Percentiles rank a stretch among this genome's conserved stretches.
These are phyloP conservation scores for Carpatolechia fugitivella DNA, from an alignment of 2,888 invertebrate species.

Conservation along the genomic window DNA sequence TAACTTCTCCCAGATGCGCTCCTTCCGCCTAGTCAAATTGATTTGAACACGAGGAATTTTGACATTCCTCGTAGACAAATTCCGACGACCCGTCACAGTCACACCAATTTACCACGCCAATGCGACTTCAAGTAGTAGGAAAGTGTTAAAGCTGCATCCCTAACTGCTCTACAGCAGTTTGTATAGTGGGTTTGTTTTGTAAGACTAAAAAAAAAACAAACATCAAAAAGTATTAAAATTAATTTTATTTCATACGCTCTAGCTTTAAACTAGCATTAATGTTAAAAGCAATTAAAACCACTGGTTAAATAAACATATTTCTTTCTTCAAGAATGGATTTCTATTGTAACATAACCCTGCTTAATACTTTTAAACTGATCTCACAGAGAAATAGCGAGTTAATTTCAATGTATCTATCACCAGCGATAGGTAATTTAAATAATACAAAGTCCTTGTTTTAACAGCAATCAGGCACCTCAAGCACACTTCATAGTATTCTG, in stretches of 20 bases:
- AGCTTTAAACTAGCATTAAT: slow-evolving; percentile 20
- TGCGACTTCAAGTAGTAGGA: no score
- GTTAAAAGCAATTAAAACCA: slow-evolving; percentile 18
- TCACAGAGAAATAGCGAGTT: background rate
- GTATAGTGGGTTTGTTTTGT: no score
- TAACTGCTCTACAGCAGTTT: no score
- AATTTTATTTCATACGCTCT: slow-evolving; percentile 23
- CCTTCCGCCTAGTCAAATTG: no score
- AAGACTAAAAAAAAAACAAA: slow-evolving; percentile 4
- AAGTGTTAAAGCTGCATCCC: no score
- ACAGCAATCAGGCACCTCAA: slow-evolving; percentile 34
- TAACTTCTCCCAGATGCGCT: no score
- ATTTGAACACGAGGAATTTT: no score
- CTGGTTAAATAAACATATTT: slow-evolving; percentile 12
- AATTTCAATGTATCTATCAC: background rate
- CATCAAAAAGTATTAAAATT: slow-evolving; percentile 20
- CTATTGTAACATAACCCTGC: slow-evolving; percentile 9
- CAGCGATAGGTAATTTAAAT: slow-evolving; percentile 1
- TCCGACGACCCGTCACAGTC: no score
- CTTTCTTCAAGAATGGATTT: background rate
- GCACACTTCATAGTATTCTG: slow-evolving; percentile 32
- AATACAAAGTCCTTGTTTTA: background rate
- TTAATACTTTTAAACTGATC: slow-evolving; percentile 4
- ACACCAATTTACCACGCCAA: no score
- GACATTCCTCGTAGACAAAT: no score